Evolutionary conservation across 2,888 invertebrate species (phyloP), one percentile per base, ranked within the genome.

Genomic region (Formica aserva): DNA sequence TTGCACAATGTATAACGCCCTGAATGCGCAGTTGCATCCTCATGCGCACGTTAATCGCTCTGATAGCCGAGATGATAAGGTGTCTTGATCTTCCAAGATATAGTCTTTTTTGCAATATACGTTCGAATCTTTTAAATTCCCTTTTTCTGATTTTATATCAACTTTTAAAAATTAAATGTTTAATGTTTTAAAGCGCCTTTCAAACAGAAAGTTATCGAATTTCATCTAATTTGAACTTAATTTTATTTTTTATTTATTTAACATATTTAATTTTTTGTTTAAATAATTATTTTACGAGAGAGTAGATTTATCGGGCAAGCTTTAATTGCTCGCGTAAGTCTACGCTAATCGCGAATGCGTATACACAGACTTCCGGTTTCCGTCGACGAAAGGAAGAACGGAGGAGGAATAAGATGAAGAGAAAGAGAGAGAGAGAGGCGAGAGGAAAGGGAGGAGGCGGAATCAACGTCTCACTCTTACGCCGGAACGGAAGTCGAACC

Each of bases 351-450:
- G 89, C 87, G 88, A 89, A 90, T 90, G 90, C 90, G 86, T 86
- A 85, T 89, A 86, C 90, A 88, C 90, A 89, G 86, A 85, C 89
- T 90, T 90, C 90, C 90, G 89, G 90, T 89, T 90, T 89, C 89
- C 90, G 85, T 80, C 65, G 84, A 75, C 65, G 82, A 63, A 84
- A 65, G 74, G 67, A 82, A 67, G 84, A 82, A 71, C 26, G 74
- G 60, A 52, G 55, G 65, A 60, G 80, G 60, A 71, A 74, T 41
- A 67, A 66, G 62, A 76, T 45, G 52, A 22, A 74, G 60, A 74
- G 75, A 84, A 78, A 75, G 65, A 35, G 35, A 35, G 71, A 75
- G 62, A 75, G 66, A 38, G 26, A 60, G 76, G 45, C 22, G 75
- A 41, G 55, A 52, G 71, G 32, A 18, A 55, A 74, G 84, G 67